Conservation (phyloP, 2,113 vertebrate species). For the Ciconia maguari region DNA sequence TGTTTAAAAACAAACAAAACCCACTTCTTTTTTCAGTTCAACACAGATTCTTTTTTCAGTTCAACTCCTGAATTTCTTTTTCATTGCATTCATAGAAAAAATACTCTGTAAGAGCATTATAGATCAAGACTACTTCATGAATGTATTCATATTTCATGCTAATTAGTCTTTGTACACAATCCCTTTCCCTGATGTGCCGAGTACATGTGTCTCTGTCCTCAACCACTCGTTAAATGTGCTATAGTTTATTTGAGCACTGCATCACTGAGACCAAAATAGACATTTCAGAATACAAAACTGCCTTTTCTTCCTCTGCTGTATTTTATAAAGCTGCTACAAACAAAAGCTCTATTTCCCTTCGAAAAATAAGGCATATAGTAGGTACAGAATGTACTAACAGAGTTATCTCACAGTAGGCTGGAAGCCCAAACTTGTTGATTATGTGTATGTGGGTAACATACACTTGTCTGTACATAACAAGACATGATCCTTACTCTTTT, state of each 20-base stretch:
- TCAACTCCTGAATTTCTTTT: constrained; percentile 62
- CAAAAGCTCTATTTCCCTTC: neutral
- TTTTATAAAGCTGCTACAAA: constrained; percentile 33
- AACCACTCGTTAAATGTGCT: constrained; percentile 80
- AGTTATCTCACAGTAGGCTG: neutral
- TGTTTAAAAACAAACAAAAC: constrained; percentile 10
- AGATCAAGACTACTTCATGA: constrained; percentile 74
- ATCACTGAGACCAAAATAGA: constrained; percentile 55
- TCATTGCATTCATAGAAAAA: constrained; percentile 60
- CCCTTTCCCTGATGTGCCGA: constrained; percentile 67
- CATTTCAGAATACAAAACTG: constrained; percentile 60
- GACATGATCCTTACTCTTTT: constrained; percentile 19
- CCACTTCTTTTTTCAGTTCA: constrained; percentile 18
- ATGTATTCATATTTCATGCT: constrained; percentile 79
- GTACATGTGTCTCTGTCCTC: constrained; percentile 79
- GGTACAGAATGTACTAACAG: neutral
- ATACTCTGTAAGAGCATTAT: constrained; percentile 65
- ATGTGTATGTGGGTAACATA: constrained; percentile 4
- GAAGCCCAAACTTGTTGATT: constrained; percentile 1
- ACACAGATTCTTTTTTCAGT: constrained; percentile 29
- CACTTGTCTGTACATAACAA: constrained; percentile 3
- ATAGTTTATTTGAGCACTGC: constrained; percentile 74
- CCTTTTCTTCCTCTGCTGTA: constrained; percentile 50
- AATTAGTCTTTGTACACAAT: constrained; percentile 75
- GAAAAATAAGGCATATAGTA: constrained; percentile 15